Base-by-base conservation (phyloP, 2,888 invertebrate species). In the Acanthopleura granulata region DNA sequence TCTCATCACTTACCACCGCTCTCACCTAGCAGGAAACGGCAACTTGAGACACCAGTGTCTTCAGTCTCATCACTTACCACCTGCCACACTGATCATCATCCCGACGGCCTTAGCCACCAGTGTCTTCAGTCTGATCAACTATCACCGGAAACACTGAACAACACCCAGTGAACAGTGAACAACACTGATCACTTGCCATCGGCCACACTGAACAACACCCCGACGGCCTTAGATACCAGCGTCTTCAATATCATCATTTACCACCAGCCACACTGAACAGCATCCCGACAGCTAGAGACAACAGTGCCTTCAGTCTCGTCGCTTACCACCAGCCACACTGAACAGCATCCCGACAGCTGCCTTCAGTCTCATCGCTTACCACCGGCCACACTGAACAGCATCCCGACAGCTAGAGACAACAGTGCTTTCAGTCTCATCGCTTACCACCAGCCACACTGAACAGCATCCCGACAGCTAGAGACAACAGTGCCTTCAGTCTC, bases 21-120 rank as follows among this genome's bases (percentile, higher is more conserved):
- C 73, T 98, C 98, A 0, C 98, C 96, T 75, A 99, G 93, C 91
- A 99, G 97, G 74, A 99, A 75, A 98, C 98, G 14, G 99, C 96
- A 18, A 96, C 96, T 91, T 99, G 99, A 83, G 98, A 97, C 75
- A 98, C 94, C 78, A 99, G 92, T 0, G 99, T 98, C 97, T 97
- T 98, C 91, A 99, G 97, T 79, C 99, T 97, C 77, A 98, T 93
- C 90, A 99, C 99, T n/a, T n/a, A n/a, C n/a, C n/a, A n/a, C n/a
- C n/a, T n/a, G n/a, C n/a, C n/a, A n/a, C n/a, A n/a, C n/a, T n/a
- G n/a, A n/a, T n/a, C n/a, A n/a, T n/a, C n/a, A n/a, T n/a, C n/a
- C n/a, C n/a, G n/a, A n/a, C n/a, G n/a, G n/a, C n/a, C n/a, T n/a
- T n/a, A n/a, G n/a, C n/a, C n/a, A n/a, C n/a, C n/a, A n/a, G n/a